A percentile compares a stretch with the other conserved stretches of the same genome.
Conservation (phyloP, 2,797 vertebrate species). For the Gila robusta region DNA sequence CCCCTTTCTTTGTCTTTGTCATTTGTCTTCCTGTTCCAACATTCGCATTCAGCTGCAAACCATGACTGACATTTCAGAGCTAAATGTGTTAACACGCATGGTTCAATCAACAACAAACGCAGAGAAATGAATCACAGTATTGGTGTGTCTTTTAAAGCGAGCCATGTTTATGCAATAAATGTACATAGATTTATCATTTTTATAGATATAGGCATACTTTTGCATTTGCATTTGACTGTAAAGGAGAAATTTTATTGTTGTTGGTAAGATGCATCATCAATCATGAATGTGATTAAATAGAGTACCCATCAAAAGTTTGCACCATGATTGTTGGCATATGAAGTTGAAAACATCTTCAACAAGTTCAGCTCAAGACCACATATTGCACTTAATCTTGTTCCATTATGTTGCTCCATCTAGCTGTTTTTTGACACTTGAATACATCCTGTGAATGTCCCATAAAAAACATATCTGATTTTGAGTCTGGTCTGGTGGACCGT, state of each 20-base stretch:
- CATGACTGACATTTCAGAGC: conserved; percentile 33
- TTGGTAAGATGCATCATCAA: not conserved
- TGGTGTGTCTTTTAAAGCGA: not conserved
- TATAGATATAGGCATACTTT: not conserved
- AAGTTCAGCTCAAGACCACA: not conserved
- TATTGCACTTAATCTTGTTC: not conserved
- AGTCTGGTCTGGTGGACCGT: not conserved
- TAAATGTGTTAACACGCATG: conserved; percentile 31
- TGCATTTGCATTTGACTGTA: not conserved
- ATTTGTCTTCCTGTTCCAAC: conserved; percentile 19
- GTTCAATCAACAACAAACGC: conserved; percentile 30
- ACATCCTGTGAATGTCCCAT: not conserved
- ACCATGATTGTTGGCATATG: not conserved
- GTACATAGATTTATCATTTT: not conserved
- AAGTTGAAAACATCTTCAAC: not conserved
- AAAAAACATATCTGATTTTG: not conserved
- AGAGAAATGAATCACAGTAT: conserved; percentile 17
- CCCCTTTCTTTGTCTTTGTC: not conserved
- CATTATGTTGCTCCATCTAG: not conserved
- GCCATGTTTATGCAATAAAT: conserved; percentile 2
- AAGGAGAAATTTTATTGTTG: not conserved
- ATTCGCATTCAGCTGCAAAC: conserved; percentile 28
- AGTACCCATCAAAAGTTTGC: not conserved
- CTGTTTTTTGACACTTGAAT: not conserved
- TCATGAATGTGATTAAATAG: not conserved